Evolutionary conservation across 1,140 invertebrate genomes (phyloP), one percentile per base, ranked within the genome.

Genomic region (Aphis gossypii): DNA sequence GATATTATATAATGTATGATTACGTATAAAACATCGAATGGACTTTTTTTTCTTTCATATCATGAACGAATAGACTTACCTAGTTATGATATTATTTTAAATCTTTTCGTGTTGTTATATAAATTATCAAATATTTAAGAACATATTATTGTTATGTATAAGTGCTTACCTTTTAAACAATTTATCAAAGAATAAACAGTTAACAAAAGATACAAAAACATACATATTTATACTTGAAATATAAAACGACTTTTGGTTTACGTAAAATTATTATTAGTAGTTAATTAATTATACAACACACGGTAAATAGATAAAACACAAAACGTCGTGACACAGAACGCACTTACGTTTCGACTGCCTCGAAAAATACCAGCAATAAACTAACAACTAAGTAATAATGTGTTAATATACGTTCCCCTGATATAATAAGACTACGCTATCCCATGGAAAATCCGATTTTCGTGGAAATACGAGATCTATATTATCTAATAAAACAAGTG

Each of bases 371-470:
- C 46, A 44, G 23, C 3, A 84, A 41, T 41, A 84, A 84, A 84
- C 83, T 84, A 41, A 41, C 23, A 84, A 83, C 18, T 8, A 38
- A 76, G 30, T 76, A n/a, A 76, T 18, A 76, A 76, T n/a, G 60
- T 76, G 14, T 76, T 76, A 35, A 76, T 76, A 84, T 84, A 84
- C 9, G 38, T 41, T 84, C 83, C 21, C 21, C 41, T 11, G 21
- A 44, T 23, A 41, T 25, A 84, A 84, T 25, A 76, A 76, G 60
- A 76, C 60, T n/a, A 76, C 60, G 44, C 38, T 11, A 84, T 44
- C 41, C 21, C 83, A 25, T 84, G 83, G 83, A 84, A 84, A 84
- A 84, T 84, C 83, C 83, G 41, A 84, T 84, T 84, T 84, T 35
- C 60, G 30, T 18, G 30, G n/a, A n/a, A 76, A n/a, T 76, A n/a